A percentile compares a stretch with the other conserved stretches of the same genome.
These are phyloP conservation scores for Sycobia sp. DNA, from an alignment of 1,140 invertebrate species.

Conservation along the genomic window DNA sequence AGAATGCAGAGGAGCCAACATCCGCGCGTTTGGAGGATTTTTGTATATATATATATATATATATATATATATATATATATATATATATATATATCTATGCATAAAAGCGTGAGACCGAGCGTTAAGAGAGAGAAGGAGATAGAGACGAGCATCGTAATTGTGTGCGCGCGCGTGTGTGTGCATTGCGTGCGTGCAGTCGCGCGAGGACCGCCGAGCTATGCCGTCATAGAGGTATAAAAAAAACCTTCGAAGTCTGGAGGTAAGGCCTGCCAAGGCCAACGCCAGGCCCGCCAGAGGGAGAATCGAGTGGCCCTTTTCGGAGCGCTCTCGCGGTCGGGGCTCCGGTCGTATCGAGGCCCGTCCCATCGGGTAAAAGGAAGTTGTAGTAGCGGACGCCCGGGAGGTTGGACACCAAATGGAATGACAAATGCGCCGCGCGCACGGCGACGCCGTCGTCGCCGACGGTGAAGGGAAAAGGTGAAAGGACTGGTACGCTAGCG, in stretches of 20 bases:
- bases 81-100: too few species aligned
- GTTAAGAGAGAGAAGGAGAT: too few species aligned
- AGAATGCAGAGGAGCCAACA: too few species aligned
- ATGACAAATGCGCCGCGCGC: conserved; percentile 57
- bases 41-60: too few species aligned
- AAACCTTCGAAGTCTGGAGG: conserved; percentile 21
- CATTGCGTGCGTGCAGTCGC: not conserved
- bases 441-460: too few species aligned
- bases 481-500: conserved; percentile 45
- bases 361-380: conserved; percentile 54
- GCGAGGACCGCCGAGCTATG: not conserved
- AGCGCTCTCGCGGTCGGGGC: too few species aligned
- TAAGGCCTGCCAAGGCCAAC: conserved; percentile 42
- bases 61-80: too few species aligned
- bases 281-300: conserved; percentile 42
- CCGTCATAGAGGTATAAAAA: too few species aligned
- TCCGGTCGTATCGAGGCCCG: too few species aligned
- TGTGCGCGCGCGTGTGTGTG: not conserved
- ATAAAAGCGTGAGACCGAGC: too few species aligned
- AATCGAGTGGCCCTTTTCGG: conserved; percentile 44
- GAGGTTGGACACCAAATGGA: conserved; percentile 48
- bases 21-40: too few species aligned
- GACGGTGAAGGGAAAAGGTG: conserved; percentile 54
- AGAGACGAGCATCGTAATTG: too few species aligned
- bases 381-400: conserved; percentile 37